Base-by-base conservation (phyloP, 1,140 invertebrate genomes). In the Andrena cerasifolii region DNA sequence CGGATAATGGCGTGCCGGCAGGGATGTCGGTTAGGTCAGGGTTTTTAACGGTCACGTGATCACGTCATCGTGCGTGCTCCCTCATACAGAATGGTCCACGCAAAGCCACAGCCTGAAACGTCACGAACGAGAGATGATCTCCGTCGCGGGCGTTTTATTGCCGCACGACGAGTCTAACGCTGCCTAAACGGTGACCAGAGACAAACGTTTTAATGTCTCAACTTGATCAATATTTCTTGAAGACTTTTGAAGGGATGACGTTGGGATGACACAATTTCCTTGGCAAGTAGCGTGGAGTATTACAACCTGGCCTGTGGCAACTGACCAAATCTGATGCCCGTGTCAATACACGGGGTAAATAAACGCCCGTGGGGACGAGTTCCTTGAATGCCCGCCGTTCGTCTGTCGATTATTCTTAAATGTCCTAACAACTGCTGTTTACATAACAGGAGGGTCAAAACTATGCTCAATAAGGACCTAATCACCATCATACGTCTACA, bases 11-110 rank as follows among this genome's bases (percentile, higher is more conserved):
- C 86, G 85, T 87, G 86, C 83, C 82, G 58, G 36, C 63, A 49
- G 58, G 36, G 67, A 67, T 63, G 80, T 83, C 80, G 82, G 86
- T 88, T 89, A 89, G 88, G 89, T 90, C 89, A 90, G 87, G n/a
- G 88, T 88, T 90, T 89, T 87, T 89, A 89, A 89, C 85, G 89
- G 87, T 90, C 88, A 89, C 88, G 89, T 90, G 88, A 85, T 88
- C 88, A 86, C 89, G 89, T 90, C 87, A 90, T 88, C 88, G 86
- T 88, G 88, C 88, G 88, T 89, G 88, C 83, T 80, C 74, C 79
- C 54, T 65, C 73, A 62, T 51, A 54, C 63, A 84, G 80, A 80
- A 89, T 89, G 88, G 88, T 87, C 88, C 88, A 88, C 87, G 87
- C 86, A 82, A 89, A 82, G 81, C 79, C 86, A 78, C 78, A 54